Conservation (phyloP, 2,113 vertebrate genomes). For the Tringa solitaria region DNA sequence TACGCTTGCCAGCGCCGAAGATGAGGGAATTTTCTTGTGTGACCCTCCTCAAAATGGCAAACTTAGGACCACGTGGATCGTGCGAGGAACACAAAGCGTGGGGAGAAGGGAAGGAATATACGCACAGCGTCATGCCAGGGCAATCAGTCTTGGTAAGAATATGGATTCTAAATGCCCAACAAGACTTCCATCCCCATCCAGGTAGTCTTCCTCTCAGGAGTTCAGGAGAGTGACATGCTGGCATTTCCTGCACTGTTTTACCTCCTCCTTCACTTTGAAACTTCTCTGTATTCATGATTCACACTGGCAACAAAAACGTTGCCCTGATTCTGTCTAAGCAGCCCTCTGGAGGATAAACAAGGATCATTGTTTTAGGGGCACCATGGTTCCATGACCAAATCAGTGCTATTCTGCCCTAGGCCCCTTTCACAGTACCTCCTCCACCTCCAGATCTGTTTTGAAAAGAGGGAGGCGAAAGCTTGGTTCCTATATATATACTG, state of each 20-base stretch:
- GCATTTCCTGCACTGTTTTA: neutral
- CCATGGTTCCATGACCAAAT: neutral
- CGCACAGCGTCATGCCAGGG: rapidly evolving
- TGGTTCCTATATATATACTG: neutral
- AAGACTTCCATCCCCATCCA: neutral
- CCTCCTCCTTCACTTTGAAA: neutral
- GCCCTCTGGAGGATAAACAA: neutral
- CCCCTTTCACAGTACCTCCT: neutral
- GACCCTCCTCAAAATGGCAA: neutral
- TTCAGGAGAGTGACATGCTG: neutral
- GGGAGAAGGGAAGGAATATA: neutral
- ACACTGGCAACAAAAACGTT: neutral
- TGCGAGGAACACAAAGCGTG: neutral
- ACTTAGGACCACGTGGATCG: neutral
- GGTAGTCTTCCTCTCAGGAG: neutral
- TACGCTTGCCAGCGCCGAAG: rapidly evolving
- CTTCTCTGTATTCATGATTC: neutral
- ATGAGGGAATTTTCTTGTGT: neutral
- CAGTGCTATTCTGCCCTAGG: neutral
- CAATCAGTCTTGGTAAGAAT: neutral
- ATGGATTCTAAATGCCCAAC: neutral
- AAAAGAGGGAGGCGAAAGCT: neutral
- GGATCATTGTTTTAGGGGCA: neutral
- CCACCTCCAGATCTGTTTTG: neutral
- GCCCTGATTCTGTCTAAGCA: neutral